phyloP scores from a whole-genome alignment of 2,113 vertebrate species.

The Callipepla squamata region DNA sequence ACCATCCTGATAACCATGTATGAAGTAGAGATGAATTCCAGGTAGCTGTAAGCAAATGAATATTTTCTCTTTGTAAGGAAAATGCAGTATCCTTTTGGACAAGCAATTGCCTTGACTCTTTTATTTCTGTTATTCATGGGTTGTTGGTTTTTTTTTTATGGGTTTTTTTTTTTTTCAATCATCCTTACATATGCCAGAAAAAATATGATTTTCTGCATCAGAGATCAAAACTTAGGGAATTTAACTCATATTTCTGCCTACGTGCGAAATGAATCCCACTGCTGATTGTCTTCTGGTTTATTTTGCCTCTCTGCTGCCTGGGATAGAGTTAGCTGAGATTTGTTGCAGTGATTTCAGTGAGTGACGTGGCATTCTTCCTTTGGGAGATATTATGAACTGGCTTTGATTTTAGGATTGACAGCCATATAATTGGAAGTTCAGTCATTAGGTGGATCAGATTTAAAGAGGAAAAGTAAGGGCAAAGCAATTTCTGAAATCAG shows the following conservation, averaged over 20 bases:
- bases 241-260: conserved; percentile 10
- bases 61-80: background rate
- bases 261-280: conserved; percentile 27
- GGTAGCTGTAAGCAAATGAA: background rate
- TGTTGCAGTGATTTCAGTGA: conserved; percentile 63
- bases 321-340: conserved; percentile 54
- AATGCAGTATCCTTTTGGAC: background rate
- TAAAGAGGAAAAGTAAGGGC: conserved; percentile 59
- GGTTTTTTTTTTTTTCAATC: background rate
- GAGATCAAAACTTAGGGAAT: conserved; percentile 23
- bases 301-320: conserved; percentile 43
- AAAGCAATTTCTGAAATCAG: conserved; percentile 64
- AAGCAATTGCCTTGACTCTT: background rate
- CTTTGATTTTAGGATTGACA: conserved; percentile 72
- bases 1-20: background rate
- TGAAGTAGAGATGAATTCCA: background rate
- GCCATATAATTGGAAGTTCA: conserved; percentile 70
- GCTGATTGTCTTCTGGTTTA: conserved; percentile 19
- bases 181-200: background rate
- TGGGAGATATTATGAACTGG: conserved; percentile 58
- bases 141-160: too few species aligned
- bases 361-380: conserved; percentile 50
- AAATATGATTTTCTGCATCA: background rate
- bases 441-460: conserved; percentile 70
- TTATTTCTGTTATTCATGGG: background rate